Conservation (phyloP, 2,888 invertebrate genomes). For the Macrophya alboannulata region DNA sequence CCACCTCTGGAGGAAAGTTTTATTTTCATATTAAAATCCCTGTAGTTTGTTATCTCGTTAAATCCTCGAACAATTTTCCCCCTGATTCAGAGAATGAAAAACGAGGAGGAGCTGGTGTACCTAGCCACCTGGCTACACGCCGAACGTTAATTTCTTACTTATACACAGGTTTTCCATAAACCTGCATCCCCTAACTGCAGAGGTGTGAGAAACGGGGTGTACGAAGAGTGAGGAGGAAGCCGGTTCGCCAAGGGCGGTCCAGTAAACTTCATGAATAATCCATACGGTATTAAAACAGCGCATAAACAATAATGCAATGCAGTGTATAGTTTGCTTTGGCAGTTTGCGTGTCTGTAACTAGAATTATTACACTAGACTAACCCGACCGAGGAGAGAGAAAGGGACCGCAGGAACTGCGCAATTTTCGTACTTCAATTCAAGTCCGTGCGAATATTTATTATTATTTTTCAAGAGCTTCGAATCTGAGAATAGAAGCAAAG, state of each 20-base stretch:
- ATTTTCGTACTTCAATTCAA: not conserved
- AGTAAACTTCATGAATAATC: slow-evolving; percentile 47
- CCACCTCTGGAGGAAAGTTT: not conserved
- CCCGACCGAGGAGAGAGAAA: not conserved
- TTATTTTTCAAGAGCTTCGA: too few relatives aligned
- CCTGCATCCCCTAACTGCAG: not conserved
- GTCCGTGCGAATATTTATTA: too few relatives aligned
- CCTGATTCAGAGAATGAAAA: not conserved
- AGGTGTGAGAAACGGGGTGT: not conserved
- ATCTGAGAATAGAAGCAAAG: too few relatives aligned
- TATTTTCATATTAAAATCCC: slow-evolving; percentile 22
- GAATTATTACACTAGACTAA: not conserved
- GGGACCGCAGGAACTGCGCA: not conserved
- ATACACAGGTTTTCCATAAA: slow-evolving; percentile 29
- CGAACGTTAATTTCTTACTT: slow-evolving; percentile 23
- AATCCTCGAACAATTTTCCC: slow-evolving; percentile 26
- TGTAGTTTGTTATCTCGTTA: slow-evolving; percentile 39
- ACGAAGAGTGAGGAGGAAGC: not conserved
- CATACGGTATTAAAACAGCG: slow-evolving; percentile 34
- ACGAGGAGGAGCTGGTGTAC: not conserved
- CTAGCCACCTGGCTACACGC: not conserved
- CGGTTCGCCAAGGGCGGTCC: slow-evolving; percentile 30
- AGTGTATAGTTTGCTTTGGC: slow-evolving; percentile 16
- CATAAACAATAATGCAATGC: slow-evolving; percentile 41
- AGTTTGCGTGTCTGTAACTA: slow-evolving; percentile 18